phyloP scores from a whole-genome alignment of 92 coral and sea anemone species.

The Bergia puertoricense region DNA sequence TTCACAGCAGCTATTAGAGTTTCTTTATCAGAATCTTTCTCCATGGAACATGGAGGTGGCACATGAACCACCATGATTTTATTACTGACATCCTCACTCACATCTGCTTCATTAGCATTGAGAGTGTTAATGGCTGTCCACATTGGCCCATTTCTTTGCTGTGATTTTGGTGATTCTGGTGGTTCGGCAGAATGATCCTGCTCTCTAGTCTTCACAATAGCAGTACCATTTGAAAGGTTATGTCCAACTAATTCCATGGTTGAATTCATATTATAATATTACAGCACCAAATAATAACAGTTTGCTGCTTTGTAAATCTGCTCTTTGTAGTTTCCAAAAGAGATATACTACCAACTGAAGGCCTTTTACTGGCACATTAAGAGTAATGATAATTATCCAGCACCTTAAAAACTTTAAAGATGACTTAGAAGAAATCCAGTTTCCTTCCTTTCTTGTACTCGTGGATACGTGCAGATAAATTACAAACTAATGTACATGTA shows the following conservation, averaged over 20 bases:
- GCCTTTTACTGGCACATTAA: background rate
- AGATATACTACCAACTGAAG: background rate
- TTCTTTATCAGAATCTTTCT: constrained; percentile 13
- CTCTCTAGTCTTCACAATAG: background rate
- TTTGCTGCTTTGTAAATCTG: background rate
- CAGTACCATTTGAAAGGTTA: background rate
- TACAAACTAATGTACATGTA: background rate
- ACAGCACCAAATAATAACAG: background rate
- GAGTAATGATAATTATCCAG: background rate
- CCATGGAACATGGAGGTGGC: constrained; percentile 15
- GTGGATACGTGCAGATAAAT: background rate
- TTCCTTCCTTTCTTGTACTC: background rate
- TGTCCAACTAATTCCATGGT: background rate
- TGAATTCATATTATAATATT: constrained; percentile 2
- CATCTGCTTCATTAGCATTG: constrained; percentile 4
- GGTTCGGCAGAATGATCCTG: background rate
- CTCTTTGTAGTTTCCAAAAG: background rate
- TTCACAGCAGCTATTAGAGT: constrained; percentile 24
- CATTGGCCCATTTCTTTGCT: constrained; percentile 9
- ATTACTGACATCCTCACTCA: background rate
- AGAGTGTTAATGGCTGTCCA: constrained; percentile 15
- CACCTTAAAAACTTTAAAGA: background rate
- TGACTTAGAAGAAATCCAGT: background rate
- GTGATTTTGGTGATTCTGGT: constrained; percentile 1
- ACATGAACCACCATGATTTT: constrained; percentile 41